Percentiles rank a stretch among this genome's conserved stretches.
These are phyloP conservation scores for Patella depressa DNA, from an alignment of 2,888 invertebrate species.

Conservation along the genomic window DNA sequence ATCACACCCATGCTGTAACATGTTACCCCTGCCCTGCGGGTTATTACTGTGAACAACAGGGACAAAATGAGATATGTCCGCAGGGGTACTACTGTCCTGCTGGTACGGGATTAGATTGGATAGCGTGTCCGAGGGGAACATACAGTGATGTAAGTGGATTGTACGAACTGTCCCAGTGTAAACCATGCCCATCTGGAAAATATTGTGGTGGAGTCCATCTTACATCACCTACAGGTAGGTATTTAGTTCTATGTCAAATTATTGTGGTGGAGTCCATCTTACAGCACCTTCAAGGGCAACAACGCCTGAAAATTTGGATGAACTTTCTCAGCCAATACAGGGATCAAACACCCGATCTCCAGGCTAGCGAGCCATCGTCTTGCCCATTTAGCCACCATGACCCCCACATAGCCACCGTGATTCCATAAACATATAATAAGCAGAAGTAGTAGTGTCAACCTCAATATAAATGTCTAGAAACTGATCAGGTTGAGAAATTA, in stretches of 20 bases:
- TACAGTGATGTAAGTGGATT: conserved; percentile 63
- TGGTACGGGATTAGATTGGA: conserved; percentile 65
- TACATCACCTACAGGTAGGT: conserved; percentile 55
- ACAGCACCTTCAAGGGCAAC: too few relatives aligned
- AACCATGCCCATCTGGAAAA: conserved; percentile 62
- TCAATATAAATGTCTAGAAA: too few relatives aligned
- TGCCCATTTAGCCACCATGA: too few relatives aligned
- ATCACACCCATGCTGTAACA: conserved; percentile 64
- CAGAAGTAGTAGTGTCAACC: too few relatives aligned
- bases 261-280: too few relatives aligned
- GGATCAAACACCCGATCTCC: too few relatives aligned
- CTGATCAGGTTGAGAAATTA: too few relatives aligned
- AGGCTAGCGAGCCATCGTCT: too few relatives aligned
- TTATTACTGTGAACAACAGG: conserved; percentile 61
- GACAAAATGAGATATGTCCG: conserved; percentile 60
- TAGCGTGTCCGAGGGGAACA: conserved; percentile 66
- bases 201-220: conserved; percentile 66
- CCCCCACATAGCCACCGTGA: too few relatives aligned
- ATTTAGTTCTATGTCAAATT: background rate
- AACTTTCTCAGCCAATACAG: too few relatives aligned
- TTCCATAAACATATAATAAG: too few relatives aligned
- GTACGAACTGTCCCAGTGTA: conserved; percentile 60
- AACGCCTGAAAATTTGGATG: too few relatives aligned
- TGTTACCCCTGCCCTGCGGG: conserved; percentile 67
- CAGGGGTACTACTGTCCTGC: conserved; percentile 66